A percentile compares a stretch with the other conserved stretches of the same genome.
phyloP scores from a whole-genome alignment of 2,113 vertebrate genomes.

The Rhipidura dahli region DNA sequence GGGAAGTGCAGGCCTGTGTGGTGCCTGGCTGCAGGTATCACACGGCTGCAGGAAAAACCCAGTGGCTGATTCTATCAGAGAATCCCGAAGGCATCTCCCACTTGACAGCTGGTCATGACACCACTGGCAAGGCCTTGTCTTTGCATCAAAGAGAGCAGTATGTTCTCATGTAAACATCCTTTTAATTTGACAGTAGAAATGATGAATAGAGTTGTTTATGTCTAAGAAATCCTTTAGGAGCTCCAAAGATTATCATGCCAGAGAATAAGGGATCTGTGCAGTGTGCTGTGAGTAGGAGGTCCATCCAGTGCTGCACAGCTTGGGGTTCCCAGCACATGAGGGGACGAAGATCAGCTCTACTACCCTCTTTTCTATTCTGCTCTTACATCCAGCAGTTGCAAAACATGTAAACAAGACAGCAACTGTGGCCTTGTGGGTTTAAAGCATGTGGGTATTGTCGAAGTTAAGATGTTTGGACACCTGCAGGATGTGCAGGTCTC shows the following conservation, averaged over 20 bases:
- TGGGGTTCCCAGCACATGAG: neutral
- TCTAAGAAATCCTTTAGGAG: neutral
- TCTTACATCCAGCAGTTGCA: neutral
- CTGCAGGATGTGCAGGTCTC: neutral
- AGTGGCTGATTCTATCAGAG: accelerated
- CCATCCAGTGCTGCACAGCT: neutral
- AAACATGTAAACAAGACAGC: neutral
- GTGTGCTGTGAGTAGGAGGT: neutral
- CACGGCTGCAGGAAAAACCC: neutral
- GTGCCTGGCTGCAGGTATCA: neutral
- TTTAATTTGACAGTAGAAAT: neutral
- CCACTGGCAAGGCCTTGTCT: neutral
- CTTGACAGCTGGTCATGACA: neutral
- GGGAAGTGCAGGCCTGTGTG: no score
- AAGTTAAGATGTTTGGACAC: neutral
- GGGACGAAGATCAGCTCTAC: neutral
- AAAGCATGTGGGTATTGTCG: neutral
- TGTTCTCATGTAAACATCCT: neutral
- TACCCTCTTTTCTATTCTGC: neutral
- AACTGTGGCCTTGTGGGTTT: neutral
- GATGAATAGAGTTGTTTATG: neutral
- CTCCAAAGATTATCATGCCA: neutral
- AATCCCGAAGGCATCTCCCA: neutral
- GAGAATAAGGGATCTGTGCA: neutral
- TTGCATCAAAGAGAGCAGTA: neutral